These are phyloP conservation scores for Mechanitis messenoides DNA, from an alignment of 2,888 invertebrate genomes.

Conservation along the genomic window DNA sequence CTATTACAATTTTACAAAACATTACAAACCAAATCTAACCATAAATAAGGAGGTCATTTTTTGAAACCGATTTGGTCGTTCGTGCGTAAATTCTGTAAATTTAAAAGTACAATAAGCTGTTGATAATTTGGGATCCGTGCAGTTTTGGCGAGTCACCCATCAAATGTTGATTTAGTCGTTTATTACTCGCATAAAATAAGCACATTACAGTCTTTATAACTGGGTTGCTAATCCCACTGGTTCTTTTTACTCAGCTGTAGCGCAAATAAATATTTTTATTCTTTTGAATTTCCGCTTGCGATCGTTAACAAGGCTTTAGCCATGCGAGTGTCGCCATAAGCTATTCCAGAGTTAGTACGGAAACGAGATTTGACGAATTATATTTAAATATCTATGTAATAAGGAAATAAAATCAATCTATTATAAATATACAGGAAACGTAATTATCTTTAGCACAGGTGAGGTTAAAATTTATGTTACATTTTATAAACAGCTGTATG, in stretches of 20 bases:
- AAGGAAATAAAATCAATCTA: background rate
- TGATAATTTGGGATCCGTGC: background rate
- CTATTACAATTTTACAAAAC: background rate
- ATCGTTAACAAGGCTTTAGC: slow-evolving; percentile 37
- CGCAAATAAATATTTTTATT: slow-evolving; percentile 35
- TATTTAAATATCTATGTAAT: background rate
- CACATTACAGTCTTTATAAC: slow-evolving; percentile 4
- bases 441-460: too few species aligned
- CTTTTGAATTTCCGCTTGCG: slow-evolving; percentile 34
- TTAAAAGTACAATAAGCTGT: slow-evolving; percentile 10
- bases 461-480: too few species aligned
- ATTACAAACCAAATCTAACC: background rate
- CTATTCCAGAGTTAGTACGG: background rate
- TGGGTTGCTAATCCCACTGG: background rate
- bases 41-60: slow-evolving; percentile 12
- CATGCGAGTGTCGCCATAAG: slow-evolving; percentile 20
- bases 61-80: slow-evolving; percentile 11
- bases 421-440: background rate
- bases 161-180: slow-evolving; percentile 11
- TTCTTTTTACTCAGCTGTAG: slow-evolving; percentile 9
- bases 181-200: slow-evolving; percentile 11
- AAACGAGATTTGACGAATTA: background rate
- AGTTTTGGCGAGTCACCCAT: background rate
- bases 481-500: too few species aligned
- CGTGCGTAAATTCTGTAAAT: slow-evolving; percentile 18